These are phyloP conservation scores for Diadegma fenestrale DNA, from an alignment of 2,888 invertebrate species.

Conservation along the genomic window DNA sequence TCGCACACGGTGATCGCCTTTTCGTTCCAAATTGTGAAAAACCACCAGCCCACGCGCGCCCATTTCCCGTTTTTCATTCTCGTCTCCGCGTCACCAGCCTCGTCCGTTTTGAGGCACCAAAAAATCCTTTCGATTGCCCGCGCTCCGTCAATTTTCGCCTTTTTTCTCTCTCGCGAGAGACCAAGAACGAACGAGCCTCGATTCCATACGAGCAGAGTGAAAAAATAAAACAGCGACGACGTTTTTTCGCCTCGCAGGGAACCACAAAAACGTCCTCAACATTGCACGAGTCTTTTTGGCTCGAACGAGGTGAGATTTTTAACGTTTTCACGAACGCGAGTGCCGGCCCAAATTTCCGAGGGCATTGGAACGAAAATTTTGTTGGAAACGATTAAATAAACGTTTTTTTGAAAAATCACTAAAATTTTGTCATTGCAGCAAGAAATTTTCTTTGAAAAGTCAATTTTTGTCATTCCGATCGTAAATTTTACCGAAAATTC, in stretches of 20 bases:
- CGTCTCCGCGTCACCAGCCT: no score
- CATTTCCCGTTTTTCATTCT: background rate
- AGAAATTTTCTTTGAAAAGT: no score
- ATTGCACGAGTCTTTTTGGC: background rate
- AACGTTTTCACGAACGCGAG: background rate
- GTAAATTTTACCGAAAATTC: no score
- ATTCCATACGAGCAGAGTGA: background rate
- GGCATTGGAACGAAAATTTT: no score
- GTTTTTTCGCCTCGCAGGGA: background rate
- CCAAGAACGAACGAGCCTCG: background rate
- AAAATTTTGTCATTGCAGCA: no score
- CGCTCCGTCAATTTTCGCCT: no score
- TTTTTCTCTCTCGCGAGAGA: background rate
- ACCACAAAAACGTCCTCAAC: background rate
- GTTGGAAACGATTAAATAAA: no score
- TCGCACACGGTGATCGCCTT: conserved; percentile 72
- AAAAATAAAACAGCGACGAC: background rate
- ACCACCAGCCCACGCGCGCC: background rate
- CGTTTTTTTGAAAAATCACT: no score
- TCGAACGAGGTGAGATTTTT: background rate
- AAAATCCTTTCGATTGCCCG: no score
- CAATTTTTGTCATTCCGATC: no score
- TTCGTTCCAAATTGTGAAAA: conserved; percentile 51
- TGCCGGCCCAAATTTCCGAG: no score
- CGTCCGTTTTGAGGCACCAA: no score